Evolutionary conservation across 2,888 invertebrate species (phyloP), one percentile per base, ranked within the genome.

Genomic region (Hartigia nigra): DNA sequence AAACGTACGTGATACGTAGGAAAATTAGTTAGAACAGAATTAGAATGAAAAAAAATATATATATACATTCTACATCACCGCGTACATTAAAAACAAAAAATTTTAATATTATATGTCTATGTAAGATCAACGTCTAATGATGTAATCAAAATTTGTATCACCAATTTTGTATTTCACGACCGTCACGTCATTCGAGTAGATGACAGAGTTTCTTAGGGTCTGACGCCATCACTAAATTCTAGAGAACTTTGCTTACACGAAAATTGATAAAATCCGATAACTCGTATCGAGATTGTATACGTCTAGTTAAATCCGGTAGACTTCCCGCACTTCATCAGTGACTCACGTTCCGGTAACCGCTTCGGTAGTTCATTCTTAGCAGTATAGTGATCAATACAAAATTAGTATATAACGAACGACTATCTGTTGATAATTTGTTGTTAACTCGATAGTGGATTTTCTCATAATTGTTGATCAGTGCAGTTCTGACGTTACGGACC

Each of bases 401-500:
- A 72, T 34, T 72, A 72, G 72, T 12, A 32, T 31, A 9, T 72
- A 31, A 32, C 31, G 12, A 72, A 72, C 11, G 34, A 9, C 31
- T 72, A 31, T 72, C 55, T 1, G 55, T 55, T 5, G 55, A 9
- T 23, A 55, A 55, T 23, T 9, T 9, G 23, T 23, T 55, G 55
- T 55, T 55, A 55, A 55, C 14, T 23, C 55, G 23, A 55, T 5
- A 55, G 23, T 23, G 9, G 14, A 35, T 3, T 5, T 9, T 55
- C 55, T 23, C 23, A 23, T 23, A 55, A 23, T 55, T 2, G 55
- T 55, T 23, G 23, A 55, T 23, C 55, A 55, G 55, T 23, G 72
- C 34, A 14, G 72, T 12, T 12, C 36, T 37, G 75, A 75, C 35
- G 75, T 75, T 75, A 31, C 75, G 23, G 75, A 75, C 36, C 75